Percentiles rank a stretch among this genome's conserved stretches.
Evolutionary conservation across 2,113 vertebrate genomes (phyloP).

Genomic region (Melanostigma gelatinosum): DNA sequence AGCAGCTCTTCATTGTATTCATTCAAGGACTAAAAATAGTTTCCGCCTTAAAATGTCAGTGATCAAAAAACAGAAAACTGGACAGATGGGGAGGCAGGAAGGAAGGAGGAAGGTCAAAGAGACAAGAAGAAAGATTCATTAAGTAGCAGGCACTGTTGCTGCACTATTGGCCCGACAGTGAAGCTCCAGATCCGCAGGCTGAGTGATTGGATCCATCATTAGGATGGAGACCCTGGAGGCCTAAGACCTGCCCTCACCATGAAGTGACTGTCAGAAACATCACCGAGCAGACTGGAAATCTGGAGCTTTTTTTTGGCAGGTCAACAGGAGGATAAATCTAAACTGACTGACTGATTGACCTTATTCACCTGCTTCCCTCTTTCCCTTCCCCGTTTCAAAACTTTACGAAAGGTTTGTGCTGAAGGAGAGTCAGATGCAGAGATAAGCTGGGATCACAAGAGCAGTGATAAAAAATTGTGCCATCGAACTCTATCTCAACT

Average conservation of each 20-base stretch:
- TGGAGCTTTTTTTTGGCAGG: constrained; percentile 5
- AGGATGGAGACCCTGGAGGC: constrained; percentile 27
- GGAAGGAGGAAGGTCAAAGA: constrained; percentile 20
- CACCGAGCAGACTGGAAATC: constrained; percentile 5
- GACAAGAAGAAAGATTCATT: constrained; percentile 29
- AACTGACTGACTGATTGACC: background rate
- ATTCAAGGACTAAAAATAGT: constrained; percentile 23
- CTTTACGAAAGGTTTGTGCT: background rate
- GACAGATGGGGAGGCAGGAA: background rate
- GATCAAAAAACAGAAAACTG: constrained; percentile 7
- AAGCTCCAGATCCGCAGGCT: constrained; percentile 35
- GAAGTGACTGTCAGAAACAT: constrained; percentile 27
- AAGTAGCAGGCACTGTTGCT: constrained; percentile 16
- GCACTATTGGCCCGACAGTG: constrained; percentile 31
- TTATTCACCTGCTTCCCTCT: constrained; percentile 8
- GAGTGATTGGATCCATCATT: constrained; percentile 49
- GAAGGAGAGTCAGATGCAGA: background rate
- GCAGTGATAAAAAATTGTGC: background rate
- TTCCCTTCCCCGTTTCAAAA: background rate
- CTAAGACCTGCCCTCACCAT: constrained; percentile 8
- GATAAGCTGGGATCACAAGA: background rate
- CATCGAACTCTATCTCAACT: background rate
- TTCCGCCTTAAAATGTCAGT: constrained; percentile 3
- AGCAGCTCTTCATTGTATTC: constrained; percentile 12
- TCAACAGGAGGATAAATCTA: constrained; percentile 34